Base-by-base conservation (phyloP, 2,113 vertebrate genomes). In the Pollimyrus isidori region DNA sequence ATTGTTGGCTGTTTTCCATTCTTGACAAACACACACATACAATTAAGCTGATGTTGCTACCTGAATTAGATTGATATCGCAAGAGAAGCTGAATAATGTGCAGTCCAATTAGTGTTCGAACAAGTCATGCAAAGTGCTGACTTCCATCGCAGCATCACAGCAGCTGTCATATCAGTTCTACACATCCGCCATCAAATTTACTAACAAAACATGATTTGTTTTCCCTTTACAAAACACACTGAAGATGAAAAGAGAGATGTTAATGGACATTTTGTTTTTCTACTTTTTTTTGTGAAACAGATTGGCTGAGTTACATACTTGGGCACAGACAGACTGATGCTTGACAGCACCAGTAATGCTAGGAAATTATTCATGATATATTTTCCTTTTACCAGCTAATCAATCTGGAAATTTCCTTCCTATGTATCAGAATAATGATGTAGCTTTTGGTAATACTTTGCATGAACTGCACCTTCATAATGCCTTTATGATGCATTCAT, bases 121-220 rank as follows among this genome's bases (percentile, higher is more conserved):
- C 92, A 95, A 95, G 93, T 95, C 95, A 95, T 94, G 94, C 93
- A 93, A 95, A 95, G 93, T 92, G 93, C 93, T 96, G 95, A 94
- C 95, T 95, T 93, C 89, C 90, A 2, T 86, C 91, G 89, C 92
- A 91, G 91, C 90, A 49, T 95, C 94, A 91, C 94, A 94, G 92
- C 93, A 92, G 95, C 94, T 95, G 95, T 95, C 94, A 95, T 91
- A 92, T 90, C 92, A 92, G 94, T 94, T 95, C 92, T 92, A 95
- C 91, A 93, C 94, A 93, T 94, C 93, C 93, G 91, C 92, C 91
- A 91, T 95, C 94, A 93, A 94, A 95, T 94, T 92, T 91, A 90
- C 90, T 92, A 95, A 94, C 92, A 92, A 92, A 91, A 91, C 89
- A 92, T 93, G 94, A 95, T 95, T 95, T 95, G 94, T 92, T 96